phyloP scores from a whole-genome alignment of 2,797 vertebrate species.

The Trematomus bernacchii region DNA sequence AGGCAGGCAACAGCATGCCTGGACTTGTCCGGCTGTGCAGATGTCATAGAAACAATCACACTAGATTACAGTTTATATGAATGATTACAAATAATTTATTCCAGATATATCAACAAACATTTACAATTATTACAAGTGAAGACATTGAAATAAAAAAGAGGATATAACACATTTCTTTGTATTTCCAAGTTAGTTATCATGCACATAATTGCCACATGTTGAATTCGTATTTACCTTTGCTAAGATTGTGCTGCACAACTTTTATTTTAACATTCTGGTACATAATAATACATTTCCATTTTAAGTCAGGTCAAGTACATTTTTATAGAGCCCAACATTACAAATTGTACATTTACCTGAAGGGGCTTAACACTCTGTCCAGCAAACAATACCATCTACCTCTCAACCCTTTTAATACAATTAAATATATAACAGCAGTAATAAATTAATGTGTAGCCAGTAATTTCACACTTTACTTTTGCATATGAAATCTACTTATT shows the following conservation, averaged over 20 bases:
- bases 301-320: background rate
- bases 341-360: background rate
- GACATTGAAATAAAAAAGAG: background rate
- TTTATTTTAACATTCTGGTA: constrained; percentile 1
- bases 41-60: constrained; percentile 4
- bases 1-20: background rate
- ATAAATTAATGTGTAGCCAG: constrained; percentile 22
- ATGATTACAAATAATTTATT: constrained; percentile 31
- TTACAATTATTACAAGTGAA: constrained; percentile 7
- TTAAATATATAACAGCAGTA: constrained; percentile 9
- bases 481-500: background rate
- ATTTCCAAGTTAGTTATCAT: background rate
- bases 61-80: background rate
- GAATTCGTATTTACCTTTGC: constrained; percentile 13
- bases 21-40: background rate
- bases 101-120: background rate
- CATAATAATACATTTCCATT: background rate
- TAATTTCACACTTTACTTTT: background rate
- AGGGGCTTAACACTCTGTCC: constrained; percentile 1
- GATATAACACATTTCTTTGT: background rate
- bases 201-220: constrained; percentile 9
- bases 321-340: background rate
- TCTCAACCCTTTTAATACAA: background rate
- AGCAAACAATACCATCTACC: background rate
- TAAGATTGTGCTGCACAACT: background rate